Evolutionary conservation across 2,797 vertebrate genomes (phyloP).

Genomic region (Pipistrellus nathusii): DNA sequence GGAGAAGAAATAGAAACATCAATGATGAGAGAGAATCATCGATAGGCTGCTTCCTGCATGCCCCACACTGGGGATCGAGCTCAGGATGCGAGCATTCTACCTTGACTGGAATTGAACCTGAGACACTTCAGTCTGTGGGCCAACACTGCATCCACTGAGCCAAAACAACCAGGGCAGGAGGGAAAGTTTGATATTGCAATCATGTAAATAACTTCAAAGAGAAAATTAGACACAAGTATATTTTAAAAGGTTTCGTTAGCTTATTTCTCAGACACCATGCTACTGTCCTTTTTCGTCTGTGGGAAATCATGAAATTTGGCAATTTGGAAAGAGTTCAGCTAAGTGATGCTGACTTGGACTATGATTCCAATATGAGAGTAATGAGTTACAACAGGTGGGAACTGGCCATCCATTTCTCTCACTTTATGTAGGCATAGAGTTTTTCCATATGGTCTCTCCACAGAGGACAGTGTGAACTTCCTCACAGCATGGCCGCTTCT

Average conservation of each 20-base stretch:
- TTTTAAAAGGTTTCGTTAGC: not conserved
- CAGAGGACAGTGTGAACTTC: not conserved
- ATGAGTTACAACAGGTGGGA: not conserved
- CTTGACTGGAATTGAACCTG: too few relatives aligned
- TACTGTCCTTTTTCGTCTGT: not conserved
- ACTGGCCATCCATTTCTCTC: not conserved
- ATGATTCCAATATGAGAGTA: not conserved
- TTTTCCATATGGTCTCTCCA: not conserved
- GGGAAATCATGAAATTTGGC: not conserved
- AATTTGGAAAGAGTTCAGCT: not conserved
- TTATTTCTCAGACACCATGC: constrained; percentile 4
- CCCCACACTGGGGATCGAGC: too few relatives aligned
- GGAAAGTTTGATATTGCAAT: not conserved
- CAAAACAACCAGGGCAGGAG: too few relatives aligned
- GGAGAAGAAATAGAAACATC: too few relatives aligned
- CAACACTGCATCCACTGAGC: too few relatives aligned
- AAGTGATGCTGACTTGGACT: not conserved
- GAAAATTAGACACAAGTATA: constrained; percentile 16
- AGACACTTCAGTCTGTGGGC: too few relatives aligned
- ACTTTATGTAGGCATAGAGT: not conserved
- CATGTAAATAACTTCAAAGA: not conserved
- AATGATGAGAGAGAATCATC: too few relatives aligned
- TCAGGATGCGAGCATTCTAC: too few relatives aligned
- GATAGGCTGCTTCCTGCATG: too few relatives aligned
- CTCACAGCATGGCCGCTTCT: not conserved